Evolutionary conservation across 2,888 invertebrate species (phyloP).

Genomic region (Callosobruchus maculatus): DNA sequence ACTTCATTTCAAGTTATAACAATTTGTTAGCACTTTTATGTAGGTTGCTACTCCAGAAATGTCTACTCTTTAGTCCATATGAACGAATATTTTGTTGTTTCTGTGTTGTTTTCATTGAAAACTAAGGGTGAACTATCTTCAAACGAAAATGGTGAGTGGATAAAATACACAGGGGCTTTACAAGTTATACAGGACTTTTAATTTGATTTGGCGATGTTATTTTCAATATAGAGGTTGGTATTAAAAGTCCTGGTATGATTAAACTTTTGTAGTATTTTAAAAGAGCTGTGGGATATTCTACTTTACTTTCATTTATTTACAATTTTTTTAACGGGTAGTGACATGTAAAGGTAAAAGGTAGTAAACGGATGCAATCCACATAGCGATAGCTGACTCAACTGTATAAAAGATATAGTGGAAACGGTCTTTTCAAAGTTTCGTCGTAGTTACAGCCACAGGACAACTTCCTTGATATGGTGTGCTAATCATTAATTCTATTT

Average conservation of each 20-base stretch:
- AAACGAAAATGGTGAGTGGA: conserved; percentile 16
- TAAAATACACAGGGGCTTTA: background rate
- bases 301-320: too few relatives aligned
- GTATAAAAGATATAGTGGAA: too few relatives aligned
- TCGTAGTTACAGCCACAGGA: too few relatives aligned
- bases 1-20: background rate
- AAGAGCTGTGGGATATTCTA: background rate
- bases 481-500: too few relatives aligned
- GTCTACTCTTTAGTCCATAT: conserved; percentile 9
- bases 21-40: background rate
- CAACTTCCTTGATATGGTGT: too few relatives aligned
- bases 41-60: conserved; percentile 5
- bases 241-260: background rate
- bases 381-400: background rate
- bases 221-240: background rate
- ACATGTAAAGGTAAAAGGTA: too few relatives aligned
- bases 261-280: background rate
- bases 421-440: too few relatives aligned
- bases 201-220: background rate
- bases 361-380: background rate
- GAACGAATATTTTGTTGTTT: conserved; percentile 3
- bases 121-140: conserved; percentile 22
- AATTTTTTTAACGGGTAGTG: too few relatives aligned
- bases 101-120: conserved; percentile 11
- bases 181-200: background rate